These are phyloP conservation scores for Prochilodus magdalenae DNA, from an alignment of 2,113 vertebrate genomes.

Conservation along the genomic window DNA sequence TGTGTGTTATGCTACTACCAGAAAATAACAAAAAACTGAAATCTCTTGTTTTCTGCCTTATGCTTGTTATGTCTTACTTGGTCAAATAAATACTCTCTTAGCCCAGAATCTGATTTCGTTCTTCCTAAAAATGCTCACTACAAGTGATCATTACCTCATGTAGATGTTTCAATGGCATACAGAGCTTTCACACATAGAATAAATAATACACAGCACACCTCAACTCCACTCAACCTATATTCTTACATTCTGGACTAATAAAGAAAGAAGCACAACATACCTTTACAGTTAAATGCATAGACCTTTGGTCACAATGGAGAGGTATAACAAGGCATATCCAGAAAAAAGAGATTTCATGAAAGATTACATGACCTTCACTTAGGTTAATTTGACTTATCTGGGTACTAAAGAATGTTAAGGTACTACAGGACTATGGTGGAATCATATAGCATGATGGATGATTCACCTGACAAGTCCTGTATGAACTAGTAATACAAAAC, in stretches of 20 bases:
- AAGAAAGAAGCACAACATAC: background rate
- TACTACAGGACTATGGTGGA: background rate
- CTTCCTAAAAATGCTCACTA: conserved; percentile 20
- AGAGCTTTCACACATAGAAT: background rate
- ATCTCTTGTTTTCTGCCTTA: conserved; percentile 52
- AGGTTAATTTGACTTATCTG: background rate
- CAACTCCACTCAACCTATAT: background rate
- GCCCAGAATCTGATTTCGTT: conserved; percentile 15
- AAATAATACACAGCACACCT: too few relatives aligned
- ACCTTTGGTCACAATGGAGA: conserved; percentile 25
- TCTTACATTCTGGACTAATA: background rate
- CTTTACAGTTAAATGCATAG: background rate
- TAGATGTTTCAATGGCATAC: background rate
- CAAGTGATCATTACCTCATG: background rate
- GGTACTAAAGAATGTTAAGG: background rate
- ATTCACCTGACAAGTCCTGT: background rate
- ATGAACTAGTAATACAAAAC: conserved; percentile 11
- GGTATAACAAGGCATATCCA: conserved; percentile 53
- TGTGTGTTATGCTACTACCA: conserved; percentile 53
- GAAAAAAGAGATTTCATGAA: conserved; percentile 33
- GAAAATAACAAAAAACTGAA: conserved; percentile 59
- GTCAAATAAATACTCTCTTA: conserved; percentile 49
- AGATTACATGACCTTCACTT: background rate
- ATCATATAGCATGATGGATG: too few relatives aligned
- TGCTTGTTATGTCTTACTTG: conserved; percentile 53